Evolutionary conservation across 2,797 vertebrate genomes (phyloP), one percentile per base, ranked within the genome.

Genomic region (Melanotaenia parkinsoni): DNA sequence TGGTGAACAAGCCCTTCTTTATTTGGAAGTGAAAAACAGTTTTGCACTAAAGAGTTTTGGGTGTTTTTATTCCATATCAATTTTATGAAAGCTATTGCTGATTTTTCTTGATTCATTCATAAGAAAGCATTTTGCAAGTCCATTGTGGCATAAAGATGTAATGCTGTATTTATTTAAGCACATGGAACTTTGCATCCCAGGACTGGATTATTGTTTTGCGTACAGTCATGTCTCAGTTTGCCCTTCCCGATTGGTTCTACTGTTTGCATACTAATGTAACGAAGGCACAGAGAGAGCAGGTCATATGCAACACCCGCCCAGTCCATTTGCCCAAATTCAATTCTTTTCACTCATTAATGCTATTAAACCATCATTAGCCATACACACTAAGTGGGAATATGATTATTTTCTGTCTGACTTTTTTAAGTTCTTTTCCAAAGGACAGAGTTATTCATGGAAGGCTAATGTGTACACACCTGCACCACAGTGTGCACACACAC

Each of bases 351-450:
- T 84, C 84, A 84, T 82, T 81, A 84, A 68, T 61, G 61, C 68
- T 69, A 84, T 90, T 91, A 87, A 89, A 89, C 84, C 80, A 84
- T 77, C 83, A 91, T 92, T 88, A 92, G 18, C 47, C 74, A 66
- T 76, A 77, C 66, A 76, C 74, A 76, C 72, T 87, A 86, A 86
- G 81, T 85, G 87, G 58, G 88, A 88, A 86, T 84, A 81, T 85
- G 63, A 86, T 83, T 81, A 83, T 84, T 72, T 78, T 74, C 24
- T 33, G 67, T 63, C 70, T 65, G 58, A 54, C 71, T 57, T n/a
- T 57, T 37, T 57, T 63, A 26, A 58, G 62, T 66, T 71, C 58
- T 73, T 71, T 64, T 69, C 24, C n/a, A 72, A 68, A 35, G 26
- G 45, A 71, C 60, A 65, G 61, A 85, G 40, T 85, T 85, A 87